Percentiles rank a stretch among this genome's conserved stretches.
These are phyloP conservation scores for Cheilosia soror DNA, from an alignment of 2,888 invertebrate species.

Conservation along the genomic window DNA sequence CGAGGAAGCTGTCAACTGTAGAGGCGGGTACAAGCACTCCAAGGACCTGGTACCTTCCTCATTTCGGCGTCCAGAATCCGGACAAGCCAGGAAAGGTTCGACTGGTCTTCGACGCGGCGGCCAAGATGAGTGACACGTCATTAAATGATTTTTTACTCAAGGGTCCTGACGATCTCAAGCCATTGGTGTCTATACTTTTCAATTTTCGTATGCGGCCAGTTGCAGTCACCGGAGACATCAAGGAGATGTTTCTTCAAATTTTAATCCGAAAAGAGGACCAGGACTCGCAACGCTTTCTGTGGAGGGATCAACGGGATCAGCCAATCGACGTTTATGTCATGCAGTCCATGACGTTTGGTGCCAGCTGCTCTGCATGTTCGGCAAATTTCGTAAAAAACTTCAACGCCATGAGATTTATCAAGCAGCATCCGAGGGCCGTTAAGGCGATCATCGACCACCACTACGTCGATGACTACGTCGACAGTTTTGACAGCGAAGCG, in stretches of 20 bases:
- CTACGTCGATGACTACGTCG: too few species aligned
- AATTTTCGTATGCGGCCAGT: neutral
- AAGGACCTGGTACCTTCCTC: slow-evolving; percentile 15
- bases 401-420: neutral
- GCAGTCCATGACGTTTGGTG: slow-evolving; percentile 25
- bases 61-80: slow-evolving; percentile 10
- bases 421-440: too few species aligned
- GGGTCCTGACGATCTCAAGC: neutral
- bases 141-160: neutral
- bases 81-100: too few species aligned
- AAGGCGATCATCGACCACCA: neutral
- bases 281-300: slow-evolving; percentile 12
- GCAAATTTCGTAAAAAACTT: neutral
- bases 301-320: neutral
- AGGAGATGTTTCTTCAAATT: neutral
- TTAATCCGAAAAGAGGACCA: neutral
- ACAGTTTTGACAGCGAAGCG: too few species aligned
- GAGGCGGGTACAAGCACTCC: neutral
- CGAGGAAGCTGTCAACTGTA: neutral
- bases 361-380: neutral
- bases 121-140: neutral
- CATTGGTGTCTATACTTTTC: neutral
- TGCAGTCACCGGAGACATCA: neutral
- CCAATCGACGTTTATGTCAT: slow-evolving; percentile 3
- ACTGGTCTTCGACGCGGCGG: too few species aligned